Conservation (phyloP, 2,888 invertebrate genomes). For the Phengaris alcon region DNA sequence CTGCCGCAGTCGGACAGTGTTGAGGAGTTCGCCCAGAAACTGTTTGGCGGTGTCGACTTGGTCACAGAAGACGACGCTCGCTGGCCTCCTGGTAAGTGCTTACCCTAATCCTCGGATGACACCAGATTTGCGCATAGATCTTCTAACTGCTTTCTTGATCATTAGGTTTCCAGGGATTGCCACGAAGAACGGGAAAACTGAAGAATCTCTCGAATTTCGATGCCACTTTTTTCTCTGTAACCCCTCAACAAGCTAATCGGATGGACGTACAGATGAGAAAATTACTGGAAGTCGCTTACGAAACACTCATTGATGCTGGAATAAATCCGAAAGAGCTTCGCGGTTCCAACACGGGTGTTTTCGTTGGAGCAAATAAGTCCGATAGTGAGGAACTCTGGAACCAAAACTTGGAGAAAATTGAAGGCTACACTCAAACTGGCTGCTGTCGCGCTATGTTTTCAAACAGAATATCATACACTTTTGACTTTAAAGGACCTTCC, state of each 20-base stretch:
- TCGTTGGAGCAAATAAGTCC: neutral
- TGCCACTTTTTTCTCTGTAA: conserved; percentile 21
- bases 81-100: conserved; percentile 8
- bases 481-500: conserved; percentile 25
- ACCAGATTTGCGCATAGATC: no score
- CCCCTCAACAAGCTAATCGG: conserved; percentile 14
- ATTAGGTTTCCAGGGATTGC: neutral
- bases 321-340: conserved; percentile 4
- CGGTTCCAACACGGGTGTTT: conserved; percentile 8
- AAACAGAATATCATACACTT: conserved; percentile 17
- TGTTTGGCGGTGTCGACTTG: conserved; percentile 14
- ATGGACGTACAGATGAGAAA: conserved; percentile 13
- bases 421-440: conserved; percentile 14
- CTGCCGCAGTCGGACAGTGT: conserved; percentile 1
- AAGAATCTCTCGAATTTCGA: conserved; percentile 19
- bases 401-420: neutral
- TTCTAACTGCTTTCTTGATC: no score
- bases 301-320: conserved; percentile 21
- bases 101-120: no score
- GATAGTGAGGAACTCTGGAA: conserved; percentile 19
- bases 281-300: conserved; percentile 22
- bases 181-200: conserved; percentile 3
- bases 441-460: conserved; percentile 25
- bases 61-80: neutral
- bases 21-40: conserved; percentile 17